phyloP scores from a whole-genome alignment of 2,888 invertebrate genomes.

The Hybos culiciformis region DNA sequence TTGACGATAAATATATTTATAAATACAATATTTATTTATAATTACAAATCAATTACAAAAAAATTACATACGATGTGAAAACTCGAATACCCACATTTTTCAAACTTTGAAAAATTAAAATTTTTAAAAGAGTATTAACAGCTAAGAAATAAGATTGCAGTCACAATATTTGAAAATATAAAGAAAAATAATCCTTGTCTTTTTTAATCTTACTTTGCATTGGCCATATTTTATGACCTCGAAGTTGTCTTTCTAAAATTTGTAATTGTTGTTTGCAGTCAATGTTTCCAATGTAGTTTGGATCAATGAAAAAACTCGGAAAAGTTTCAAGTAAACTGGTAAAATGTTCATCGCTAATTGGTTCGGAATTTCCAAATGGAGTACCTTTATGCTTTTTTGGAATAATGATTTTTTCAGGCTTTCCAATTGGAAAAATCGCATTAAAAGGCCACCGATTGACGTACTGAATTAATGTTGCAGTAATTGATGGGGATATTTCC shows the following conservation, averaged over 20 bases:
- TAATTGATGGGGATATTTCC: constrained; percentile 8
- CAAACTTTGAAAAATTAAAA: no score
- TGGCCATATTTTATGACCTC: constrained; percentile 56
- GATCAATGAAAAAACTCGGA: constrained; percentile 55
- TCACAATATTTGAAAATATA: no score
- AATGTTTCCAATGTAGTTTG: constrained; percentile 46
- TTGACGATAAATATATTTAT: no score
- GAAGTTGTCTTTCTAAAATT: constrained; percentile 51
- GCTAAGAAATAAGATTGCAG: no score
- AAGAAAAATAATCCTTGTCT: neutral
- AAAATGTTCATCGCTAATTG: constrained; percentile 33
- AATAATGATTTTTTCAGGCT: constrained; percentile 18
- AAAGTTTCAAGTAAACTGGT: constrained; percentile 49
- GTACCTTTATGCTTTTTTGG: constrained; percentile 13
- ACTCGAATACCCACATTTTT: no score
- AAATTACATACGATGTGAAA: no score
- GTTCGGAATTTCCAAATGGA: constrained; percentile 11
- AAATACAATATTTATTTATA: no score
- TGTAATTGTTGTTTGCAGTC: constrained; percentile 56
- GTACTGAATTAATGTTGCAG: constrained; percentile 18
- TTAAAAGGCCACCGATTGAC: constrained; percentile 33
- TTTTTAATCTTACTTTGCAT: constrained; percentile 48
- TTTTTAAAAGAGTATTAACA: no score
- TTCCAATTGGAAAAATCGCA: constrained; percentile 25
- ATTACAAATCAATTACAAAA: no score